These are phyloP conservation scores for Oscheius sp. DNA, from an alignment of 2,888 invertebrate species.

Conservation along the genomic window DNA sequence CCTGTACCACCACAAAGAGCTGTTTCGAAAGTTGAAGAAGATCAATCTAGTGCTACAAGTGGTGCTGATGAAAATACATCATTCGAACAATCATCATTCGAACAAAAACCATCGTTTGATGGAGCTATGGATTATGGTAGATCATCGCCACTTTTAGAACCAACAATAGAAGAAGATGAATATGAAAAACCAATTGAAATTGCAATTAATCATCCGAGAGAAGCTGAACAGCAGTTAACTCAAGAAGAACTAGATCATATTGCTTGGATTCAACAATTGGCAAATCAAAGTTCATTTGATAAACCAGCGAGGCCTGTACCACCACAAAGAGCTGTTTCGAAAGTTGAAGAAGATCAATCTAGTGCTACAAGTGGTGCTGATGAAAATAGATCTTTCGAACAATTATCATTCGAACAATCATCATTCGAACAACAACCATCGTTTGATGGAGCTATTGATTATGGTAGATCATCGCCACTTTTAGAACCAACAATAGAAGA, in stretches of 20 bases:
- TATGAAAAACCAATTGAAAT: too few species aligned
- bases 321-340: background rate
- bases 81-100: constrained; percentile 25
- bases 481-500: constrained; percentile 18
- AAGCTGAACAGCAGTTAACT: background rate
- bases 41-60: constrained; percentile 5
- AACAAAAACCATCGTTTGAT: background rate
- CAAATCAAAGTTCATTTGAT: constrained; percentile 38
- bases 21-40: background rate
- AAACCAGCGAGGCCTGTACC: background rate
- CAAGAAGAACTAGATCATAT: background rate
- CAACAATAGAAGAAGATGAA: background rate
- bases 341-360: constrained; percentile 31
- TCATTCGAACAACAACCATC: constrained; percentile 21
- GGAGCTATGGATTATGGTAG: background rate
- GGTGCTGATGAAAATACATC: constrained; percentile 3
- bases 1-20: background rate
- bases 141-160: constrained; percentile 8
- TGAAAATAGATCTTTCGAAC: constrained; percentile 5
- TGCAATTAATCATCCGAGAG: too few species aligned
- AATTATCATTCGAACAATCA: constrained; percentile 1
- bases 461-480: too few species aligned
- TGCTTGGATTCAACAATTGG: constrained; percentile 25
- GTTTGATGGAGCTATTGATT: too few species aligned
- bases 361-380: constrained; percentile 39